A percentile compares a stretch with the other conserved stretches of the same genome.
These are phyloP conservation scores for Sterrhoptilus dennistouni DNA, from an alignment of 2,113 vertebrate species.

Conservation along the genomic window DNA sequence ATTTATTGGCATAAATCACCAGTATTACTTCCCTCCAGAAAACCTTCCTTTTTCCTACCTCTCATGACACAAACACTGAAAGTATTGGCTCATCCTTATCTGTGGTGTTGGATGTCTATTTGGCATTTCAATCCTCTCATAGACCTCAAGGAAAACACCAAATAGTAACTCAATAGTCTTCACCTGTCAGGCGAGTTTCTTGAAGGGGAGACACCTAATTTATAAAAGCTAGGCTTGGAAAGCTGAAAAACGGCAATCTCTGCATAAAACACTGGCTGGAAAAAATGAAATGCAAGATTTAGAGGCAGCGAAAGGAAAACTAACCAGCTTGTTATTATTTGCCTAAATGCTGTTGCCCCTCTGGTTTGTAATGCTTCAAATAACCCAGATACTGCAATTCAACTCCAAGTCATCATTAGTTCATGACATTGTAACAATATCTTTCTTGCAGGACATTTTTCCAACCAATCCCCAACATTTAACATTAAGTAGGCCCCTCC, in stretches of 20 bases:
- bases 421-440: not conserved
- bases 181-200: not conserved
- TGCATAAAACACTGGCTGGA: not conserved
- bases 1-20: not conserved
- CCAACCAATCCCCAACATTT: not conserved
- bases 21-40: not conserved
- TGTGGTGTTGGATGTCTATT: not conserved
- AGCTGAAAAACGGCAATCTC: not conserved
- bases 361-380: not conserved
- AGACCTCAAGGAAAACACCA: not conserved
- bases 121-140: not conserved
- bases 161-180: not conserved
- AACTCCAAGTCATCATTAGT: not conserved
- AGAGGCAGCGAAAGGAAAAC: not conserved
- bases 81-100: rapidly evolving
- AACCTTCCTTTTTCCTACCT: not conserved
- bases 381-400: not conserved
- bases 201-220: not conserved
- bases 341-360: not conserved
- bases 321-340: not conserved
- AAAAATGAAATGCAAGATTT: not conserved
- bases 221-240: not conserved
- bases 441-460: not conserved
- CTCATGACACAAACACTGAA: not conserved
- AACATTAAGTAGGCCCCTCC: not conserved